Conservation (phyloP, 2,797 vertebrate species). For the Coregonus ussuriensis region DNA sequence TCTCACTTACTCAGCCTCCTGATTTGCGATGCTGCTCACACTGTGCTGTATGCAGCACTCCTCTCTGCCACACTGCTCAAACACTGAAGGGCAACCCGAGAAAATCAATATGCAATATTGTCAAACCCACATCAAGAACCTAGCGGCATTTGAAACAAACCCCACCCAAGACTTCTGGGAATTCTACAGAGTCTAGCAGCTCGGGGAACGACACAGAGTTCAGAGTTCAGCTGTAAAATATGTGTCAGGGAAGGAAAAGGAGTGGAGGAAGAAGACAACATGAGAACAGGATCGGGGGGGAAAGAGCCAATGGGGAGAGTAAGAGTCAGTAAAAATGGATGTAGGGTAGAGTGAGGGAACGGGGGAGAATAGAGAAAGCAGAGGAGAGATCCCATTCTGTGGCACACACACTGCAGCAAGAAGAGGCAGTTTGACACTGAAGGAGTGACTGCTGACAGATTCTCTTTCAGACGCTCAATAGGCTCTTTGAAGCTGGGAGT, state of each 20-base stretch:
- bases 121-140: slow-evolving; percentile 24
- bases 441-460: slow-evolving; percentile 18
- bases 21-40: slow-evolving; percentile 78
- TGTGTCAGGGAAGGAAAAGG: slow-evolving; percentile 13
- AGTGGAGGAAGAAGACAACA: slow-evolving; percentile 27
- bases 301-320: neutral
- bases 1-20: slow-evolving; percentile 36
- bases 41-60: slow-evolving; percentile 71
- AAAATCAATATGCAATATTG: slow-evolving; percentile 53
- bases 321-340: neutral
- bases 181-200: neutral
- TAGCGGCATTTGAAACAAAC: slow-evolving; percentile 10
- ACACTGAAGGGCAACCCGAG: slow-evolving; percentile 54
- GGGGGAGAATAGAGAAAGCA: neutral
- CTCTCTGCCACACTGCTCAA: slow-evolving; percentile 41
- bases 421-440: slow-evolving; percentile 18
- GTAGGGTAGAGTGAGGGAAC: neutral
- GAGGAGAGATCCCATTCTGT: neutral
- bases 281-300: slow-evolving; percentile 23
- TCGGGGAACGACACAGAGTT: neutral
- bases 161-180: slow-evolving; percentile 16
- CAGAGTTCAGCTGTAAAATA: slow-evolving; percentile 3
- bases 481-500: neutral
- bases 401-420: neutral
- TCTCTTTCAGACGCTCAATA: neutral